A percentile compares a stretch with the other conserved stretches of the same genome.
phyloP scores from a whole-genome alignment of 2,797 vertebrate genomes.

The Chiloscyllium punctatum region DNA sequence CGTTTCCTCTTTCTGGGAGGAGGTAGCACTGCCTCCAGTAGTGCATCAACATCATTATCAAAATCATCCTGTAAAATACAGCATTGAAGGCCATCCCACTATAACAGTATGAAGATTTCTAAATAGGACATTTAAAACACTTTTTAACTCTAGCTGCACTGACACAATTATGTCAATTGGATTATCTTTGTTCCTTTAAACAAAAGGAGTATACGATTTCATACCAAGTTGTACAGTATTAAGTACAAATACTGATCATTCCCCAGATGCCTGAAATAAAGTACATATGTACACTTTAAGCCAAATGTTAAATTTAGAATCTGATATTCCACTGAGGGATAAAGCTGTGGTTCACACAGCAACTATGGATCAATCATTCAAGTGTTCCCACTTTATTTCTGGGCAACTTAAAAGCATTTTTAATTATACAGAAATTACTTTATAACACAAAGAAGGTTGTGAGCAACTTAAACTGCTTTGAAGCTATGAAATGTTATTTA shows the following conservation, averaged over 20 bases:
- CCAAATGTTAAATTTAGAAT: neutral
- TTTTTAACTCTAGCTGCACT: neutral
- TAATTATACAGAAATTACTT: neutral
- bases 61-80: constrained; percentile 88
- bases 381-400: neutral
- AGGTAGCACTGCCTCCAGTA: constrained; percentile 92
- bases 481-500: neutral
- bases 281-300: neutral
- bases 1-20: constrained; percentile 89
- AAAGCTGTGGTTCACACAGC: neutral
- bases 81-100: constrained; percentile 51
- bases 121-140: neutral
- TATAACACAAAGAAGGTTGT: neutral
- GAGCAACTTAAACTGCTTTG: neutral
- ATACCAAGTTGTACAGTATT: neutral
- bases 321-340: neutral
- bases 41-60: constrained; percentile 96
- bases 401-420: neutral
- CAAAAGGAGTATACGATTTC: neutral
- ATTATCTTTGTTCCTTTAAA: neutral
- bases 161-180: neutral
- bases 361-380: neutral
- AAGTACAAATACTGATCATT: neutral
- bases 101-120: constrained; percentile 17
- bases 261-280: neutral